Evolutionary conservation across 2,888 invertebrate genomes (phyloP), one percentile per base, ranked within the genome.

Genomic region (Rhopalosiphum nymphaeae): DNA sequence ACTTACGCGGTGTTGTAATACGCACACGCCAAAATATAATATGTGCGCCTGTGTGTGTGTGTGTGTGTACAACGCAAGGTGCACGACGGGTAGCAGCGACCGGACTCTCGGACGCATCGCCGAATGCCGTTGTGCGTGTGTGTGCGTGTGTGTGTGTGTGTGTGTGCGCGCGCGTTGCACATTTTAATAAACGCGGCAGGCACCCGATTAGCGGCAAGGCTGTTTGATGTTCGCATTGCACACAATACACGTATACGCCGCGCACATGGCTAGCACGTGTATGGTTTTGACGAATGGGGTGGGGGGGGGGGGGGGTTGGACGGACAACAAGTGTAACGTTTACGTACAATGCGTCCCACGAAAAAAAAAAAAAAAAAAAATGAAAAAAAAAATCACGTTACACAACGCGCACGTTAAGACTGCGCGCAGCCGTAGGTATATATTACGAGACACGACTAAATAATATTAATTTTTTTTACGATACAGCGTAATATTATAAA

Each of bases 191-290:
- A 94, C 94, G 91, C 87, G 90, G 21, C 94, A 49, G 94, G 86
- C 86, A 91, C 49, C 90, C 86, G 94, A 94, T 94, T 94, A 91
- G 94, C 94, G 94, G 94, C 49, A 53, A n/a, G 25, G 26, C 29
- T 56, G 84, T 94, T 94, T 94, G 94, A 94, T 91, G 94, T 91
- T 94, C 86, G 67, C 85, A 93, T 90, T 11, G 93, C 85, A 90
- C 85, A 93, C 85, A 89, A 89, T 93, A 92, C 49, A 67, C n/a
- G 5, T 56, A 42, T 56, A 44, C 11, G n/a, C 16, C 61, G 1
- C 44, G 86, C 94, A 94, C 91, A 94, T 94, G 94, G 94, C 94
- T 36, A 61, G 94, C 94, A 94, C 91, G 94, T 94, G 94, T 94
- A 53, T 46, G 86, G 86, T 94, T 91, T 91, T 67, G 91, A 91